These are phyloP conservation scores for Drosophila paucipuncta DNA, from an alignment of 2,888 invertebrate species.

Conservation along the genomic window DNA sequence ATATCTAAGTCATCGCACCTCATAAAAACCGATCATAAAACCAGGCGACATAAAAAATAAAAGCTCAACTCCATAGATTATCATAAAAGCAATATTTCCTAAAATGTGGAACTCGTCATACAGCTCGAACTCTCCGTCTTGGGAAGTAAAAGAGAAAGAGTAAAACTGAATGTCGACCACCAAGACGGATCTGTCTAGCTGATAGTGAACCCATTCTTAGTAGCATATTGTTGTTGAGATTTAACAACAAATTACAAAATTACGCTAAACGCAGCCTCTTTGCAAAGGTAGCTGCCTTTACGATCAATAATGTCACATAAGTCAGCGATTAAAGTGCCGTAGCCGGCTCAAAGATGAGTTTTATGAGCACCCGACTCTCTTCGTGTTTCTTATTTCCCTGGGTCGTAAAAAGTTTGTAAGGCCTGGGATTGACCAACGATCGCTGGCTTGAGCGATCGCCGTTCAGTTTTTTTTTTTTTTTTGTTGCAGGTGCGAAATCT, in stretches of 20 bases:
- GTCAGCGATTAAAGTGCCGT: constrained; percentile 72
- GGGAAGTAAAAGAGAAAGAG: constrained; percentile 18
- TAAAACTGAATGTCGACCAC: constrained; percentile 60
- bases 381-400: constrained; percentile 15
- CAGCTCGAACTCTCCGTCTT: neutral
- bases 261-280: constrained; percentile 68
- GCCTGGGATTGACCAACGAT: constrained; percentile 35
- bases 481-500: constrained; percentile 69
- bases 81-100: constrained; percentile 62
- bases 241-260: constrained; percentile 75
- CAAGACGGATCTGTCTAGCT: constrained; percentile 43
- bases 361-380: constrained; percentile 37
- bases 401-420: constrained; percentile 51
- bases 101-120: constrained; percentile 28
- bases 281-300: constrained; percentile 65
- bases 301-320: constrained; percentile 81
- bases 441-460: constrained; percentile 39
- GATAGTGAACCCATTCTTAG: constrained; percentile 62
- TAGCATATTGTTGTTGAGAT: constrained; percentile 58
- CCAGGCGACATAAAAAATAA: constrained; percentile 65
- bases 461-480: constrained; percentile 3
- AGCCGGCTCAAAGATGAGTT: constrained; percentile 53
- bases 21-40: constrained; percentile 72
- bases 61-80: constrained; percentile 58
- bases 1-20: constrained; percentile 80